phyloP scores from a whole-genome alignment of 1,140 invertebrate species.

The Lanistes nyassanus region DNA sequence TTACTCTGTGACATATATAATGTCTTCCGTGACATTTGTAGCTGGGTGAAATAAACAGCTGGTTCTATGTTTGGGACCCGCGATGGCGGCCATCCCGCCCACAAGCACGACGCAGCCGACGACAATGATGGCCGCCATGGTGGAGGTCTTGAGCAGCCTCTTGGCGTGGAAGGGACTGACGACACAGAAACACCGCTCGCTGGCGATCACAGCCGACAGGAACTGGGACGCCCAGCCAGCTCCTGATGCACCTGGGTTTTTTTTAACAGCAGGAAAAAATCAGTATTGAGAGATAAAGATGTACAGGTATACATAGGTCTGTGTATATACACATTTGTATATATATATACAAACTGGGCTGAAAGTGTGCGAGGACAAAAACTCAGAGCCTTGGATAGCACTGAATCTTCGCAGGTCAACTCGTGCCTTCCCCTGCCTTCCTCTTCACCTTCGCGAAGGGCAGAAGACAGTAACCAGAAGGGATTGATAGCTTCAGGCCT shows the following conservation, averaged over 20 bases:
- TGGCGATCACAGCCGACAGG: slow-evolving; percentile 9
- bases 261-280: neutral
- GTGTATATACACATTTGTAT: neutral
- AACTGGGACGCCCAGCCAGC: neutral
- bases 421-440: too few species aligned
- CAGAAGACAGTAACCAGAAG: too few species aligned
- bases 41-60: neutral
- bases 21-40: neutral
- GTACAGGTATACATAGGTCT: neutral
- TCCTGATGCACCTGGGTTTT: neutral
- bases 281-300: neutral
- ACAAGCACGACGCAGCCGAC: neutral
- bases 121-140: slow-evolving; percentile 7
- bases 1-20: neutral
- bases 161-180: slow-evolving; percentile 15
- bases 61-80: neutral
- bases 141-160: slow-evolving; percentile 3
- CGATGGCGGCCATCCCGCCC: neutral
- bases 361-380: too few species aligned
- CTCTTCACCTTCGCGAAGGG: too few species aligned
- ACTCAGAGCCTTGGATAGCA: too few species aligned
- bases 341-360: too few species aligned
- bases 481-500: too few species aligned
- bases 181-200: slow-evolving; percentile 22
- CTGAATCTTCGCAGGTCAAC: too few species aligned